Percentiles rank a stretch among this genome's conserved stretches.
phyloP scores from a whole-genome alignment of 30 jellyfish, hydroid and myxozoan genomes.

The Pseudorhiza aurosa region DNA sequence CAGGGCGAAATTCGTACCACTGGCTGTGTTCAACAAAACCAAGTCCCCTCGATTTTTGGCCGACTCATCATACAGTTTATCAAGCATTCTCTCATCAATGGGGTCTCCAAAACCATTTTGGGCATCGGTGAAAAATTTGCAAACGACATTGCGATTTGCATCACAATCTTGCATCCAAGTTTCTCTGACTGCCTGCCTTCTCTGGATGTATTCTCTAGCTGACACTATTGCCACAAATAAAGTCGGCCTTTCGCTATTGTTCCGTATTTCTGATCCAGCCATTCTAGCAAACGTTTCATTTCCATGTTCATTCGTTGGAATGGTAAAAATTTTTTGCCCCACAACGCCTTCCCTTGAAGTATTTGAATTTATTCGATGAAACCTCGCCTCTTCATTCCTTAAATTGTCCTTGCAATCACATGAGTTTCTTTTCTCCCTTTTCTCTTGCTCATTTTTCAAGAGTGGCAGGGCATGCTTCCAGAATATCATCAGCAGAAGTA shows the following conservation, averaged over 20 bases:
- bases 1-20: constrained; percentile 74
- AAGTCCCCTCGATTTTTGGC: constrained; percentile 62
- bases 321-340: too few species aligned
- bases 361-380: too few species aligned
- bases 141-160: constrained; percentile 29
- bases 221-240: constrained; percentile 70
- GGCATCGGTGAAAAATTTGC: constrained; percentile 83
- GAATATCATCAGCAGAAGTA: constrained; percentile 1
- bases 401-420: too few species aligned
- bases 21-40: constrained; percentile 68
- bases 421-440: not conserved
- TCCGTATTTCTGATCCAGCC: not conserved
- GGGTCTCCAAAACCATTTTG: constrained; percentile 66
- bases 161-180: constrained; percentile 88
- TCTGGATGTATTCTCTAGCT: constrained; percentile 44
- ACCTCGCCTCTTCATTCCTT: too few species aligned
- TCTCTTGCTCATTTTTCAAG: too few species aligned
- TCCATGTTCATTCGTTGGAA: too few species aligned
- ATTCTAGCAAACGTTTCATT: not conserved
- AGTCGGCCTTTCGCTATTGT: constrained; percentile 19
- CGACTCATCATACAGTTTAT: constrained; percentile 44
- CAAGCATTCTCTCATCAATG: constrained; percentile 8
- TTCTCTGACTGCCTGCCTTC: constrained; percentile 74
- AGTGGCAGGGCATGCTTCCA: constrained; percentile 18
- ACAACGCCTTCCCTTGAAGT: too few species aligned